Evolutionary conservation across 1,140 invertebrate species (phyloP).

Genomic region (Drosophila oshimai): DNA sequence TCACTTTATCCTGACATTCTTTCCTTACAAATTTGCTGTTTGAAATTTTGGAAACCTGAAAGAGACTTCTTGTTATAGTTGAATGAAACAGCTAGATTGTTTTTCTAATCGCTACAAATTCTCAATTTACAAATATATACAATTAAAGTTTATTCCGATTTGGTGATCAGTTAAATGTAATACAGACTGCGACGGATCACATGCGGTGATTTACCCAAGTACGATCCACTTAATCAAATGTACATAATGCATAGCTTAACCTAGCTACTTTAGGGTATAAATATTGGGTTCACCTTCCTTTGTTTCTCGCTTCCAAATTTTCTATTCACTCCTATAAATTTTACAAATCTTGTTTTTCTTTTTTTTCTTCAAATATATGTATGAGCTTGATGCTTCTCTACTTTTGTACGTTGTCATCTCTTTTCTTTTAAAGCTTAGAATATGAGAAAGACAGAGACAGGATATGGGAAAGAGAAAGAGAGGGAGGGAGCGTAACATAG

Average conservation of each 20-base stretch:
- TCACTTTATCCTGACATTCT: too few relatives aligned
- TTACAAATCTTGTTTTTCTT: constrained; percentile 5
- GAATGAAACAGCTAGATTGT: too few relatives aligned
- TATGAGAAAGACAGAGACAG: constrained; percentile 48
- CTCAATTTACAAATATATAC: constrained; percentile 1
- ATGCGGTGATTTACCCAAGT: not conserved
- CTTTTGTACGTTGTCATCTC: constrained; percentile 43
- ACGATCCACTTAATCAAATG: constrained; percentile 1
- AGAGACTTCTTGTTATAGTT: too few relatives aligned
- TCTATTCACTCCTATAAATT: constrained; percentile 7
- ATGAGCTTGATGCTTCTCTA: not conserved
- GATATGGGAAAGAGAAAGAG: not conserved
- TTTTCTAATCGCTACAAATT: too few relatives aligned
- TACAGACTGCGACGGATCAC: constrained; percentile 4
- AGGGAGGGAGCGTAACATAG: not conserved
- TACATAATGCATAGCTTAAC: constrained; percentile 1
- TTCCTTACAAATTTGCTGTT: too few relatives aligned
- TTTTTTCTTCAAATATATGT: not conserved
- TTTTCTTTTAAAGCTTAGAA: constrained; percentile 51
- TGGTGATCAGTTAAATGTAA: constrained; percentile 30
- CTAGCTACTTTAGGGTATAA: constrained; percentile 26
- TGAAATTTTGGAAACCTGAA: too few relatives aligned
- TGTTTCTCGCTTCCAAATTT: not conserved
- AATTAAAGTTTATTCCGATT: constrained; percentile 27
- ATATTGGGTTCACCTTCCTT: constrained; percentile 7